phyloP scores from a whole-genome alignment of 2,888 invertebrate species.

The Acholoe squamosa region DNA sequence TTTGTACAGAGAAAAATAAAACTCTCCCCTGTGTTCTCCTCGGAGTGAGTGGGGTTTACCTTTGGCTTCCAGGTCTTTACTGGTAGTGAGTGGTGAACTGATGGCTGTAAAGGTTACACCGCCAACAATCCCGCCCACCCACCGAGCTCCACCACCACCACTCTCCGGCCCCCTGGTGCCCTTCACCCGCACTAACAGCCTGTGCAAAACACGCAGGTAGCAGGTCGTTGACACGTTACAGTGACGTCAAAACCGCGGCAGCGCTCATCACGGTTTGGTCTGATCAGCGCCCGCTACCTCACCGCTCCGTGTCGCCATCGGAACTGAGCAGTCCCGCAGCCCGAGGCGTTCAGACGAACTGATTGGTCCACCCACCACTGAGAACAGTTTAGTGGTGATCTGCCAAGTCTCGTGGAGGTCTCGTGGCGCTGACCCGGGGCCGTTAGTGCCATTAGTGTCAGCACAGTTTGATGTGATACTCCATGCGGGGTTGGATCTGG shows the following conservation, averaged over 20 bases:
- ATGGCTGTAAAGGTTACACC: background rate
- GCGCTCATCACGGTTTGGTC: background rate
- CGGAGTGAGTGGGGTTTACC: too few species aligned
- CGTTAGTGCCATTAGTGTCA: conserved; percentile 27
- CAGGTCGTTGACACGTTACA: conserved; percentile 16
- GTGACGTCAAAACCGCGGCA: background rate
- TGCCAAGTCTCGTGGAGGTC: background rate
- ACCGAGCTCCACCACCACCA: background rate
- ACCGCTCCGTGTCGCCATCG: conserved; percentile 4
- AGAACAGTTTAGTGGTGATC: conserved; percentile 6
- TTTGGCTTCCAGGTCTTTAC: too few species aligned
- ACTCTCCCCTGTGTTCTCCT: too few species aligned
- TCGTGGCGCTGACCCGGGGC: background rate
- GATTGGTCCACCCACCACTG: background rate
- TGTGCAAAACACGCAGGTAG: background rate
- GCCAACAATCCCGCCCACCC: background rate
- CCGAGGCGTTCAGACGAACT: background rate
- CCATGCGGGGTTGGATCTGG: background rate
- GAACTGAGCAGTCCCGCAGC: background rate
- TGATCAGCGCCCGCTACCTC: background rate
- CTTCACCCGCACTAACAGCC: background rate
- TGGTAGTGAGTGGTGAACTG: too few species aligned
- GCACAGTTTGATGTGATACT: conserved; percentile 1
- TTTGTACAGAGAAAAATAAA: too few species aligned
- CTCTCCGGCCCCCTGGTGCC: background rate